Evolutionary conservation across 2,888 invertebrate species (phyloP), one percentile per base, ranked within the genome.

Genomic region (Taphrorychus bicolor): DNA sequence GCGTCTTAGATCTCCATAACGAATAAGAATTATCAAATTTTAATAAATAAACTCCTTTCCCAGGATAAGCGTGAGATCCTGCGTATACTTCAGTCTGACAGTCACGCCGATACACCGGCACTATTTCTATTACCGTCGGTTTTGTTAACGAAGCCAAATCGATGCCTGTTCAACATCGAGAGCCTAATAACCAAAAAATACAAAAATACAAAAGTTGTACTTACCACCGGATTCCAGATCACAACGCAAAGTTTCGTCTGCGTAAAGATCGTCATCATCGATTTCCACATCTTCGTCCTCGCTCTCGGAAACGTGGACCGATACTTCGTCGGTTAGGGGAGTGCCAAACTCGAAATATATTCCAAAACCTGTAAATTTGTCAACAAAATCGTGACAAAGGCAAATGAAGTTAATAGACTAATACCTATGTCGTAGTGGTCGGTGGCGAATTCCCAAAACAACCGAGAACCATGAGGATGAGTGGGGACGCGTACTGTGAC

Each of bases 11-110:
- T 77, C 99, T 89, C 98, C 98, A 99, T 74, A 99, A 86, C 60
- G 97, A 98, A 82, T 98, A 99, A 0, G 98, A 96, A 84, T 99
- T 99, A 85, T 99, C 99, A 83, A 99, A 99, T 84, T 99, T 99
- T 45, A 99, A 87, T 80, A 98, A 85, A 83, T 99, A 99, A 41
- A 98, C 95, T 16, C 99, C 99, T 83, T 95, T 92, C 2, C 97
- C 98, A 0, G 98, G 98, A 83, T 98, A 98, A 58, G 90, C 88
- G 83, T 99, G 99, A 66, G 94, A 95, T 7, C 98, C 98, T n/a
- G 95, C 97, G 79, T 97, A 98, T 0, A 98, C 97, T 85, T 97
- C 97, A 74, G 91, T 93, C 79, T 98, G 98, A 76, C 97, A 97
- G 82, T 99, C 98, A 70, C 99, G 88, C 77, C 99, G 88, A 83